Percentiles rank a stretch among this genome's conserved stretches.
These are phyloP conservation scores for Calephelis virginiensis DNA, from an alignment of 1,140 invertebrate genomes.

Conservation along the genomic window DNA sequence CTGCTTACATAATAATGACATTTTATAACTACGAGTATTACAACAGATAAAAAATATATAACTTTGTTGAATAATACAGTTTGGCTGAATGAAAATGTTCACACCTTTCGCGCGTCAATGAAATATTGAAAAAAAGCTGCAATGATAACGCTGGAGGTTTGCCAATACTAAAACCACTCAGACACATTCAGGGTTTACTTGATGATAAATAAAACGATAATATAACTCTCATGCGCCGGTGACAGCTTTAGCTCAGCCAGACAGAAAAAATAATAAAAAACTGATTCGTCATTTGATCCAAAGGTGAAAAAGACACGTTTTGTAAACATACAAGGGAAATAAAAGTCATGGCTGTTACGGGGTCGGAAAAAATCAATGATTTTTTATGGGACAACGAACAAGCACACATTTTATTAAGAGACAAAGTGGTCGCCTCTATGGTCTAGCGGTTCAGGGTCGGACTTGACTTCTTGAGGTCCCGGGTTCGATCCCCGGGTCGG, in stretches of 20 bases:
- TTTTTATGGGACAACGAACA: too few species aligned
- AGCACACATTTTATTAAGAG: too few species aligned
- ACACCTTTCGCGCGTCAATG: slow-evolving; percentile 38
- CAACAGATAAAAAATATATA: not conserved
- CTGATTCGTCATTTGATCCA: not conserved
- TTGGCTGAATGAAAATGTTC: slow-evolving; percentile 36
- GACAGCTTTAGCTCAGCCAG: slow-evolving; percentile 59
- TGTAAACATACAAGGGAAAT: not conserved
- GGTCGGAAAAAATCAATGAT: too few species aligned
- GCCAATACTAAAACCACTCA: slow-evolving; percentile 37
- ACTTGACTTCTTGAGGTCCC: too few species aligned
- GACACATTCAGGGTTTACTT: slow-evolving; percentile 45
- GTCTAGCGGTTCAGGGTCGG: too few species aligned
- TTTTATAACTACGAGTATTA: not conserved
- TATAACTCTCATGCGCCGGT: slow-evolving; percentile 54
- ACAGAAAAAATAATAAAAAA: slow-evolving; percentile 31
- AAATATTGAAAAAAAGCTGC: slow-evolving; percentile 34
- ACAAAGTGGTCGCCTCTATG: too few species aligned
- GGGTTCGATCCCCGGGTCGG: too few species aligned
- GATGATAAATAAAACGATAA: slow-evolving; percentile 60
- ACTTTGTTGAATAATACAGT: not conserved
- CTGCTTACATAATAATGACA: too few species aligned
- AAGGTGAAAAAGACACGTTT: not conserved
- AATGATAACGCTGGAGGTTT: slow-evolving; percentile 45
- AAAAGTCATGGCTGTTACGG: too few species aligned